Evolutionary conservation across 2,888 invertebrate species (phyloP).

Genomic region (Cheilosia scutellata): DNA sequence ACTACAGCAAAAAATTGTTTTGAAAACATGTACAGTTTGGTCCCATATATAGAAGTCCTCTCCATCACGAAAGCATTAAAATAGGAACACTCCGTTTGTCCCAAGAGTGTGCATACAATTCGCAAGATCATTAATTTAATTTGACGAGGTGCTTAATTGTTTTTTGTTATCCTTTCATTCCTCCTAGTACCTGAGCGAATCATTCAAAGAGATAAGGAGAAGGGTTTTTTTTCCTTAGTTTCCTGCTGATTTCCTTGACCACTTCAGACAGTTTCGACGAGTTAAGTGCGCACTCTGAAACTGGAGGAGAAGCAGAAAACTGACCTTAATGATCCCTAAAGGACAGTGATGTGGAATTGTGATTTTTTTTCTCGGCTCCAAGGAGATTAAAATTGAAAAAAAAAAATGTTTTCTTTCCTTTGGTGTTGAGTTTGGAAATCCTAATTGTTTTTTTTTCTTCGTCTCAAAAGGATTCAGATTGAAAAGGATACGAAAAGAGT

Average conservation of each 20-base stretch:
- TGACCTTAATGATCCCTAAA: conserved; percentile 44
- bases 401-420: background rate
- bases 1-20: conserved; percentile 6
- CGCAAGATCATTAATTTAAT: conserved; percentile 63
- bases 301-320: background rate
- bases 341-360: conserved; percentile 33
- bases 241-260: conserved; percentile 31
- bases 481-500: conserved; percentile 28
- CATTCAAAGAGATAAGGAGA: conserved; percentile 19
- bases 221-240: conserved; percentile 26
- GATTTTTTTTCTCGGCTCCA: conserved; percentile 46
- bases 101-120: conserved; percentile 34
- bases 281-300: conserved; percentile 32
- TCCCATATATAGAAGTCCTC: background rate
- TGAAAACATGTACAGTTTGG: conserved; percentile 16
- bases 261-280: conserved; percentile 31
- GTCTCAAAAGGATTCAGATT: conserved; percentile 5
- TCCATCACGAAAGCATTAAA: conserved; percentile 19
- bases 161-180: conserved; percentile 59
- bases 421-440: conserved; percentile 20
- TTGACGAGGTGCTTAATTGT: conserved; percentile 61
- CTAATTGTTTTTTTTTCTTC: conserved; percentile 17
- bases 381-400: conserved; percentile 28
- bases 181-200: conserved; percentile 50
- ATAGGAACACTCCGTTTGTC: conserved; percentile 37